Evolutionary conservation across 2,888 invertebrate species (phyloP), one percentile per base, ranked within the genome.

Genomic region (Callinectes sapidus): DNA sequence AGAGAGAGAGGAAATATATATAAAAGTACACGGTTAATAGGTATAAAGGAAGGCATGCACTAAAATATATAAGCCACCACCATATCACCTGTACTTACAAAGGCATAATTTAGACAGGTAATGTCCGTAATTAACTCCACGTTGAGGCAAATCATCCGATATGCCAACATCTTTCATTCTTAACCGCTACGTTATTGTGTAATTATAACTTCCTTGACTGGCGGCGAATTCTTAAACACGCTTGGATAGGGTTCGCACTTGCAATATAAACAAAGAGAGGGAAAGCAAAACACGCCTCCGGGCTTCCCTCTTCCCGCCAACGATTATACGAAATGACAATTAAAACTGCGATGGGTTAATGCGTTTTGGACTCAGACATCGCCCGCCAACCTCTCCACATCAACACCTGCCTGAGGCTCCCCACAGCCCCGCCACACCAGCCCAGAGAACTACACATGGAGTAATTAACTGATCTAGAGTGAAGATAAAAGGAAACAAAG

Each of bases 131-230:
- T 92, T 92, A 92, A 86, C 66, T 86, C 66, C 61, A 92, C 89
- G 89, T 61, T 85, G 89, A 89, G 66, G 81, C 77, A 89, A 92
- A 92, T 92, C 89, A 89, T 92, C 81, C 92, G 89, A 92, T 66
- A 85, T 89, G 92, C 89, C 92, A 89, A 48, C 89, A 92, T 92
- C 89, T 66, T 89, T 92, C 92, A 92, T 77, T 28, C 92, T 86
- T 92, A 92, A 92, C 86, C 61, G 42, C 86, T 92, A 66, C 81
- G 77, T 81, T 92, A 28, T 81, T 61, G 54, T 42, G 85, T 92
- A 92, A 92, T 92, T 89, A 89, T 66, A 89, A 92, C 92, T 89
- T 92, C 92, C 92, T 32, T 89, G 85, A 89, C 92, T 89, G 35
- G 61, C 85, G 89, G 92, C 92, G 85, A 86, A 85, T 89, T 89